Conservation (phyloP, 64 coral and sea anemone genomes). For the Stichodactyla helianthus region DNA sequence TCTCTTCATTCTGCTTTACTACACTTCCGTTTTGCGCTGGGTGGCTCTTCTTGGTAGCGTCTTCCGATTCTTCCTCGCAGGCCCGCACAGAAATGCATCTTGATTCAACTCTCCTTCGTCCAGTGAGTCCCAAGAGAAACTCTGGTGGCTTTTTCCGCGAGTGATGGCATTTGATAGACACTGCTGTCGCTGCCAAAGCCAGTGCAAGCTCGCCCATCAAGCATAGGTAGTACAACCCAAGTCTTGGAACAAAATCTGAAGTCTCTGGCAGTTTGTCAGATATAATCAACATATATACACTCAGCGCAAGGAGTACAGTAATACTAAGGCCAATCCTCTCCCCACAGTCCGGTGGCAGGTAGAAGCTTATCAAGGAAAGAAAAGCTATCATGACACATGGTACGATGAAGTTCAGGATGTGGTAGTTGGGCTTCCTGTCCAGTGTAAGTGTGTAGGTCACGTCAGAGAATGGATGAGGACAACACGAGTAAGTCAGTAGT, state of each 20-base stretch:
- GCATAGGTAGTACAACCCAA: conserved; percentile 44
- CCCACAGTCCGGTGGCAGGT: conserved; percentile 49
- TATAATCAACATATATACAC: conserved; percentile 47
- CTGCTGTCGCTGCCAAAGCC: conserved; percentile 20
- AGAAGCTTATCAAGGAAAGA: conserved; percentile 33
- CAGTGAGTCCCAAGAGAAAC: neutral
- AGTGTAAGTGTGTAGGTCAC: conserved; percentile 46
- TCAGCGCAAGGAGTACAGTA: conserved; percentile 46
- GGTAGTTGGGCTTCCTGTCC: conserved; percentile 48
- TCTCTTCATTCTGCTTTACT: neutral
- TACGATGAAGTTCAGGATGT: conserved; percentile 52
- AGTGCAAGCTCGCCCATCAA: conserved; percentile 19
- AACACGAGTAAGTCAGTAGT: conserved; percentile 28
- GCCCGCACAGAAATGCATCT: neutral
- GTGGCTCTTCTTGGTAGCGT: neutral
- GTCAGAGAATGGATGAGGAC: conserved; percentile 54
- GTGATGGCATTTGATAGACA: conserved; percentile 40
- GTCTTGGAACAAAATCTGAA: conserved; percentile 26
- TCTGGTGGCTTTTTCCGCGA: neutral
- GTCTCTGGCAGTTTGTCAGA: conserved; percentile 44
- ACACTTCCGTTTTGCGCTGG: neutral
- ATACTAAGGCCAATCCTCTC: conserved; percentile 51
- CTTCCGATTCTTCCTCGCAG: neutral
- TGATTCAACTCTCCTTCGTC: neutral
- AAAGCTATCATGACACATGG: conserved; percentile 44